Conservation (phyloP, 2,113 vertebrate species). For the Triplophysa siluroides region DNA sequence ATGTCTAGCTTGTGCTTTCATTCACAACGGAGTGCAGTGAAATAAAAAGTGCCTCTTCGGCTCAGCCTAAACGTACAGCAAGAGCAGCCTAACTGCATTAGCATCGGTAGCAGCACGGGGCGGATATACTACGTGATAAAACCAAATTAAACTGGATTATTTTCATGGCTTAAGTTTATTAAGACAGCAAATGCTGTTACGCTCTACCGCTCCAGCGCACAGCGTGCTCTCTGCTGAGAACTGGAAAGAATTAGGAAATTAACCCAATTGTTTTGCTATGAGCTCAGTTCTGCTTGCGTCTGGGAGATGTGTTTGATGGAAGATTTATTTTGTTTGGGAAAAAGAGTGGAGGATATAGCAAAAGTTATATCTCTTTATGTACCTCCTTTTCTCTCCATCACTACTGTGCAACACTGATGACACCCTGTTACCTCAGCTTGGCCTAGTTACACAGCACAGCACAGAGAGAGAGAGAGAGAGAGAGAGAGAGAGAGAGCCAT, state of each 20-base stretch:
- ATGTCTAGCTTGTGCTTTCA: constrained; percentile 2
- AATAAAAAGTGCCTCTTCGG: constrained; percentile 14
- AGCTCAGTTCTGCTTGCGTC: background rate
- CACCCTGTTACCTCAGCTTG: constrained; percentile 48
- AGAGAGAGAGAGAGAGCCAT: constrained; percentile 15
- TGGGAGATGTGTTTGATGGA: constrained; percentile 1
- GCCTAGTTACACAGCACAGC: constrained; percentile 45
- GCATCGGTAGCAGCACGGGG: constrained; percentile 29
- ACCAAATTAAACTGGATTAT: constrained; percentile 37
- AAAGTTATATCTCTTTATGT: background rate
- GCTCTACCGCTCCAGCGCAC: constrained; percentile 28
- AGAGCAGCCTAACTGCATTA: constrained; percentile 40
- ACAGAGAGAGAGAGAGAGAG: constrained; percentile 31
- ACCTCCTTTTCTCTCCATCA: constrained; percentile 1
- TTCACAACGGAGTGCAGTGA: constrained; percentile 2
- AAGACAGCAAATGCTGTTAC: constrained; percentile 45
- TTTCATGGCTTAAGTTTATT: constrained; percentile 44
- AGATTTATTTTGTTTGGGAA: constrained; percentile 15
- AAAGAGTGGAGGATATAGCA: background rate
- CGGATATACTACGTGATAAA: constrained; percentile 30
- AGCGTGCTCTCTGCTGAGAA: background rate
- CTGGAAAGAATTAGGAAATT: constrained; percentile 8
- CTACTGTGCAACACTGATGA: constrained; percentile 38
- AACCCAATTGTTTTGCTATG: background rate
- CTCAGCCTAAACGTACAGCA: background rate